A percentile compares a stretch with the other conserved stretches of the same genome.
These are phyloP conservation scores for Protobothrops mucrosquamatus DNA, from an alignment of 2,113 vertebrate species.

Conservation along the genomic window DNA sequence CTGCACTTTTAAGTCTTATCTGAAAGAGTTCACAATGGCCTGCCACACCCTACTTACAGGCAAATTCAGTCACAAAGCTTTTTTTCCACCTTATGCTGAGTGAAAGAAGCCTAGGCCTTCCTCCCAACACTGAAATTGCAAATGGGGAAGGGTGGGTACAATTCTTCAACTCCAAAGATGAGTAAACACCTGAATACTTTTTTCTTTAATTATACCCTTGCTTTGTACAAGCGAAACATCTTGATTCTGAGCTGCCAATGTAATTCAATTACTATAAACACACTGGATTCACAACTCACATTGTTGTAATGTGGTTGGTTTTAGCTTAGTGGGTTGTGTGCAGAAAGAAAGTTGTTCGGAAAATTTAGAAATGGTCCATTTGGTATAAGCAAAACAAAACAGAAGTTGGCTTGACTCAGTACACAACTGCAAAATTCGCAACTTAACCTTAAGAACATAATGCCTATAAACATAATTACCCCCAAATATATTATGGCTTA, in stretches of 20 bases:
- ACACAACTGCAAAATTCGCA: neutral
- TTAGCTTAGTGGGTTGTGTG: neutral
- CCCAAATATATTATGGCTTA: neutral
- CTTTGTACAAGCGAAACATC: neutral
- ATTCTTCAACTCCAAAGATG: neutral
- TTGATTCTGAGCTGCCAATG: neutral
- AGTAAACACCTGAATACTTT: neutral
- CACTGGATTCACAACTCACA: neutral
- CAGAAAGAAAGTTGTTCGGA: neutral
- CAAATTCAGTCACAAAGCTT: neutral
- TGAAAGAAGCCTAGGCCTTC: neutral
- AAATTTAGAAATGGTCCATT: neutral
- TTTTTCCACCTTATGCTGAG: no score
- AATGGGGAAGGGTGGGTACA: neutral
- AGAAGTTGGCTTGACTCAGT: neutral
- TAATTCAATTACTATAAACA: neutral
- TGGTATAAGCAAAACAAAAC: neutral
- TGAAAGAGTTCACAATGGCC: neutral
- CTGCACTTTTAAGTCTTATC: no score
- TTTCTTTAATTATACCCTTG: neutral
- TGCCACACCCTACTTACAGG: neutral
- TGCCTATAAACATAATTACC: neutral
- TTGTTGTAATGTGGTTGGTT: neutral
- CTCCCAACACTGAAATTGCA: neutral
- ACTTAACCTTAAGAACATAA: neutral